Percentiles rank a stretch among this genome's conserved stretches.
These are phyloP conservation scores for Caenorhabditis remanei DNA, from an alignment of 1,140 invertebrate genomes.

Conservation along the genomic window DNA sequence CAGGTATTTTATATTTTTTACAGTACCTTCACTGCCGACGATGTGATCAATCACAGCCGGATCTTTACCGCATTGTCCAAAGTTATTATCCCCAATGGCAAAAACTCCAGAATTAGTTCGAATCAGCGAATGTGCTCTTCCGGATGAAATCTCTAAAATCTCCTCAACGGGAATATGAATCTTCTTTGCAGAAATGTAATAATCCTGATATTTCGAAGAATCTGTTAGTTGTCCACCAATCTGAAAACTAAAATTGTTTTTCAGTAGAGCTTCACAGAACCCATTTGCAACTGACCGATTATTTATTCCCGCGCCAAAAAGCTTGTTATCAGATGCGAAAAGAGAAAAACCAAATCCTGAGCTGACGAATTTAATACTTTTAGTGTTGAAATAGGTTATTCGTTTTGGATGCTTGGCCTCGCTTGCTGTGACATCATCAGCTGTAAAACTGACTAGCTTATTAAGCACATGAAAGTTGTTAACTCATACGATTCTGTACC, in stretches of 20 bases:
- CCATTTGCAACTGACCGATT: conserved; percentile 62
- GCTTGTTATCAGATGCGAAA: conserved; percentile 70
- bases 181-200: conserved; percentile 60
- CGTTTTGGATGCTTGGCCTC: conserved; percentile 63
- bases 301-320: conserved; percentile 75
- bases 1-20: no score
- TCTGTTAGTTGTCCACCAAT: conserved; percentile 21
- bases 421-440: conserved; percentile 17
- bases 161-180: conserved; percentile 38
- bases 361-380: conserved; percentile 70
- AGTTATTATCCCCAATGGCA: conserved; percentile 73
- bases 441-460: not conserved
- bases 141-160: conserved; percentile 59
- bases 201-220: conserved; percentile 36
- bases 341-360: conserved; percentile 76
- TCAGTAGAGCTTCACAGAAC: not conserved
- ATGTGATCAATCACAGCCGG: conserved; percentile 14
- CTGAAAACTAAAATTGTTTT: conserved; percentile 55
- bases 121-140: conserved; percentile 72
- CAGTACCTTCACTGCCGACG: not conserved
- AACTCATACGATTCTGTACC: conserved; percentile 26
- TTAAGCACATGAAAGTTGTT: not conserved
- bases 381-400: conserved; percentile 69
- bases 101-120: conserved; percentile 69
- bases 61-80: conserved; percentile 73